phyloP scores from a whole-genome alignment of 2,113 vertebrate species.

The Sarotherodon lohbergeri region DNA sequence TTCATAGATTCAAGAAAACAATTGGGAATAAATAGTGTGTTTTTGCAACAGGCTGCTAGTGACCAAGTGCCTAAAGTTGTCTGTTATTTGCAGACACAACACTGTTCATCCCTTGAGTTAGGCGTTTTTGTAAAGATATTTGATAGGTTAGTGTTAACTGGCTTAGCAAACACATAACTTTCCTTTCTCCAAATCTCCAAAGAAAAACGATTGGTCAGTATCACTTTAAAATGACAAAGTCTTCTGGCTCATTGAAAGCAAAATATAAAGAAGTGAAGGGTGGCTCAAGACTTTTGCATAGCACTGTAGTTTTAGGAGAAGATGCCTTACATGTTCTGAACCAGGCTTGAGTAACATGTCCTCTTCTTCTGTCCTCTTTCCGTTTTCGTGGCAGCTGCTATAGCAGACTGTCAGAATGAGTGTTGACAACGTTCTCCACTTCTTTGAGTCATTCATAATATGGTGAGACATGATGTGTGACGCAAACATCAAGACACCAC shows the following conservation, averaged over 20 bases:
- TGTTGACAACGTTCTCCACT: not conserved
- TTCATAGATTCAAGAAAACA: not conserved
- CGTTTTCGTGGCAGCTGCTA: not conserved
- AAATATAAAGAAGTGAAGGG: not conserved
- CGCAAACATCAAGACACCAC: not conserved
- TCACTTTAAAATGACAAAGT: not conserved
- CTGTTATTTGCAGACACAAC: not conserved
- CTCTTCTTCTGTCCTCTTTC: not conserved
- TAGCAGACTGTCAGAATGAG: not conserved
- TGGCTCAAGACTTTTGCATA: not conserved
- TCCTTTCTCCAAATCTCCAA: not conserved
- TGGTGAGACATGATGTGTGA: not conserved
- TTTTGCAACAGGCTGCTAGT: not conserved
- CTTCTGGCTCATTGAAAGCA: not conserved
- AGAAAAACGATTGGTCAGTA: not conserved
- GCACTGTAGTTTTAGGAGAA: not conserved
- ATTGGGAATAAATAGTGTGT: not conserved
- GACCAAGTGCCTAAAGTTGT: not conserved
- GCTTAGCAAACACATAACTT: no score
- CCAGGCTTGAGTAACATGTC: not conserved
- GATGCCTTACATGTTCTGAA: not conserved
- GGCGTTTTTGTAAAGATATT: not conserved
- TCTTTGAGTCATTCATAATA: slow-evolving; percentile 4
- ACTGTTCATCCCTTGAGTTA: not conserved
- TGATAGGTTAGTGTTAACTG: no score